phyloP scores from a whole-genome alignment of 2,888 invertebrate genomes.

The Oscheius sp. region DNA sequence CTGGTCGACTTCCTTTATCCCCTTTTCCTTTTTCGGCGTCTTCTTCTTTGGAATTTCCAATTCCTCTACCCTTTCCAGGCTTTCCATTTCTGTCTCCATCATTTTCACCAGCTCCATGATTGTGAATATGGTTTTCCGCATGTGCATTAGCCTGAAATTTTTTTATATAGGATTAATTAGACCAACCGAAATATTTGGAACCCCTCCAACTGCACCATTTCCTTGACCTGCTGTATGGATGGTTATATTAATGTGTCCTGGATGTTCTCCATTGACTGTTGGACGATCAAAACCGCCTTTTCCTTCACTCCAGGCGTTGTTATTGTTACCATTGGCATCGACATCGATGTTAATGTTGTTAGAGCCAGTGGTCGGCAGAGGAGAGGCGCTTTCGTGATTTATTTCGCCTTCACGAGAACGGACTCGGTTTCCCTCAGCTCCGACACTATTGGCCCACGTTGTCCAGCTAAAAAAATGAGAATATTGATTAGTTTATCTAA shows the following conservation, averaged over 20 bases:
- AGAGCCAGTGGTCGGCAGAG: conserved; percentile 7
- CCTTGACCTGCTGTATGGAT: conserved; percentile 39
- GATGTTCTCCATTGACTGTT: conserved; percentile 25
- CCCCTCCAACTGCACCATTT: background rate
- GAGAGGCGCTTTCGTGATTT: background rate
- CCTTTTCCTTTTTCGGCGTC: background rate
- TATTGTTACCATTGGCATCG: conserved; percentile 32
- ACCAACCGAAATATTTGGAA: background rate
- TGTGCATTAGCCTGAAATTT: conserved; percentile 13
- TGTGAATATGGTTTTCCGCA: conserved; percentile 26
- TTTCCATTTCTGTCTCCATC: background rate
- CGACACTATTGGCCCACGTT: conserved; percentile 43
- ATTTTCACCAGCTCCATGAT: conserved; percentile 15
- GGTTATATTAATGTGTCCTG: conserved; percentile 45
- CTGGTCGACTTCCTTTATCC: background rate
- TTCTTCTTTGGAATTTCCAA: conserved; percentile 7
- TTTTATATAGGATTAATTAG: background rate
- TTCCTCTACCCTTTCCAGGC: background rate
- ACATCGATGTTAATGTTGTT: conserved; percentile 7
- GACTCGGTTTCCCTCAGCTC: conserved; percentile 22
- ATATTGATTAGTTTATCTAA: too few species aligned
- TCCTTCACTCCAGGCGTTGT: conserved; percentile 29
- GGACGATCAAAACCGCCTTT: conserved; percentile 17
- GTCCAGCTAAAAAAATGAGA: conserved; percentile 48
- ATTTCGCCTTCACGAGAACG: background rate